Evolutionary conservation across 2,113 vertebrate species (phyloP).

Genomic region (Porphyrio hochstetteri): DNA sequence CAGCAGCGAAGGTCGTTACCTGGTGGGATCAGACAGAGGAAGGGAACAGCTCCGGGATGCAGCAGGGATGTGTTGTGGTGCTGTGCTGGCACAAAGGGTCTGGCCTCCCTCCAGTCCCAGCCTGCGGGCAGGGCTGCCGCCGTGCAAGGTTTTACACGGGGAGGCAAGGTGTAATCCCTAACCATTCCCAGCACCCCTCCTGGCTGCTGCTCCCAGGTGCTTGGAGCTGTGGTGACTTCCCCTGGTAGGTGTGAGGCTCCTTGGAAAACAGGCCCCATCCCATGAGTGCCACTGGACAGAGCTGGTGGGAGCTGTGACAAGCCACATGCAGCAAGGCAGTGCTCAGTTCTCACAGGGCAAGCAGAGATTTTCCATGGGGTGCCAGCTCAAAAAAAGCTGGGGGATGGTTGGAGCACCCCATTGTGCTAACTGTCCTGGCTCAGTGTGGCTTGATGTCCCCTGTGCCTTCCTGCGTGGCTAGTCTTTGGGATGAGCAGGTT

Average conservation of each 20-base stretch:
- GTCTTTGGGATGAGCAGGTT: fast-evolving
- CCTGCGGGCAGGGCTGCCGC: not conserved
- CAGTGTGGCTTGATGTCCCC: fast-evolving
- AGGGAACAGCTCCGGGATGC: fast-evolving
- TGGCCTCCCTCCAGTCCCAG: not conserved
- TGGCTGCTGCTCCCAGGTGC: not conserved
- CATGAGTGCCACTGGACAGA: not conserved
- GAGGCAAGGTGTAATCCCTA: not conserved
- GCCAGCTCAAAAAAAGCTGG: not conserved
- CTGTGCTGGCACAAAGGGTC: not conserved
- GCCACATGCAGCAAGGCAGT: fast-evolving
- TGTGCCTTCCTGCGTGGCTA: fast-evolving
- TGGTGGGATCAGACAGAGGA: not conserved
- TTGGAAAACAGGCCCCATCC: not conserved
- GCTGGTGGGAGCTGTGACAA: not conserved
- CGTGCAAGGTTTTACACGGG: not conserved
- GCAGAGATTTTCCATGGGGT: fast-evolving
- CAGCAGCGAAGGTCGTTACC: not conserved
- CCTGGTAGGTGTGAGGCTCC: not conserved
- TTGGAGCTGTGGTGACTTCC: fast-evolving
- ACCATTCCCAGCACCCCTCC: fast-evolving
- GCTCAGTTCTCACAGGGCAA: not conserved
- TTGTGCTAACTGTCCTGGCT: fast-evolving
- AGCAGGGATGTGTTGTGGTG: not conserved
- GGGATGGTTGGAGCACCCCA: fast-evolving